Base-by-base conservation (phyloP, 2,888 invertebrate species). In the Reticulitermes lucifugus region DNA sequence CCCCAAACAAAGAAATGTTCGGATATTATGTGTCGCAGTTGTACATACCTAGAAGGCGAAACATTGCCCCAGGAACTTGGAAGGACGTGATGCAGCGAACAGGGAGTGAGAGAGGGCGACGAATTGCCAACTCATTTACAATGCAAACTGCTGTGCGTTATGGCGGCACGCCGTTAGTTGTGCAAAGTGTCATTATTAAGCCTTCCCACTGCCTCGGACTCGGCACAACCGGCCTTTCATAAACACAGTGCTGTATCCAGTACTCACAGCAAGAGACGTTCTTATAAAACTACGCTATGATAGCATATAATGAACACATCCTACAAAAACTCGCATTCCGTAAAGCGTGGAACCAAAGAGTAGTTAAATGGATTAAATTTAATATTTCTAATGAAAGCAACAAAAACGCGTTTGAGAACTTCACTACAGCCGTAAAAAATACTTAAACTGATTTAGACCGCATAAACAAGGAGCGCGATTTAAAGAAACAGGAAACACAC, bases 51-150 rank as follows among this genome's bases (percentile, higher is more conserved):
- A 41, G 73, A 10, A 41, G 41, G 73, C 73, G 41, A 73, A 73
- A 73, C 73, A 41, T 41, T 41, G 73, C 73, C 73, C 73, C 73
- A 41, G 41, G 41, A 73, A 35, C 73, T 73, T 73, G 41, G 73
- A 73, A 73, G 73, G 41, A 73, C 73, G 35, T 73, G 73, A 1
- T 29, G 21, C 18, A 12, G 73, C 5, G 73, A 14, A 7, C 41
- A 41, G 73, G 35, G 73, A 70, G 70, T 1, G 70, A 70, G 25
- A 29, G 35, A 10, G 73, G 0, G 18, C 35, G 73, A 73, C 35
- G 35, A 35, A 79, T 79, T 79, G 79, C 59, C 79, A 79, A 79
- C 79, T 79, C 79, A 79, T 79, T 79, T 79, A 55, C 79, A 79
- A 79, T 79, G 79, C 79, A 79, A 79, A 79, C 79, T 79, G 79